phyloP scores from a whole-genome alignment of 2,888 invertebrate species.

The Noctua fimbriata region DNA sequence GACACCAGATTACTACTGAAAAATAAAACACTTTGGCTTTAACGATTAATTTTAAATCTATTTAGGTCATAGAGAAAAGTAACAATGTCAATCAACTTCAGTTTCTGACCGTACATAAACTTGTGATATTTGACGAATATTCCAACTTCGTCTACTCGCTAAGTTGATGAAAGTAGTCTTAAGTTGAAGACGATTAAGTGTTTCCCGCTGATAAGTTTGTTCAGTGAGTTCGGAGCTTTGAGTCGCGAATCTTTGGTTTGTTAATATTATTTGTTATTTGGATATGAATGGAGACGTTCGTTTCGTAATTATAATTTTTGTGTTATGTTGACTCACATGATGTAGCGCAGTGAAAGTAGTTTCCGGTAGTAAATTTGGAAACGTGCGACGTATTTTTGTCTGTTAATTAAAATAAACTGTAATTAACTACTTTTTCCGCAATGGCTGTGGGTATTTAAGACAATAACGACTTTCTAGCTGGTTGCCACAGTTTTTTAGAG shows the following conservation, averaged over 20 bases:
- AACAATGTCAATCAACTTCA: not conserved
- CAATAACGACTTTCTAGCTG: not conserved
- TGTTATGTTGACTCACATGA: not conserved
- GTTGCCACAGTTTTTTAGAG: not conserved
- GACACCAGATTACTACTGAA: not conserved
- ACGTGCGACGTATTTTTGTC: not conserved
- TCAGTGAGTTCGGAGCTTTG: conserved; percentile 44
- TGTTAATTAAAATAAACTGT: not conserved
- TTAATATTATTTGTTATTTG: conserved; percentile 22
- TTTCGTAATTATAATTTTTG: not conserved
- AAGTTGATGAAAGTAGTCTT: conserved; percentile 63
- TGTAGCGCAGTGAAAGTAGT: not conserved
- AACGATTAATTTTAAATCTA: not conserved
- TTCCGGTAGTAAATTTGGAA: not conserved
- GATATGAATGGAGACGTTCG: not conserved
- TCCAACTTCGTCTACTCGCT: conserved; percentile 42
- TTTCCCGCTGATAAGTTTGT: conserved; percentile 62
- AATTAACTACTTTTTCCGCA: not conserved
- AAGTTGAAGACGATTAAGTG: conserved; percentile 64
- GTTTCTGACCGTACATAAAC: conserved; percentile 36
- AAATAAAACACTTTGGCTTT: too few relatives aligned
- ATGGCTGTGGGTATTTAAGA: not conserved
- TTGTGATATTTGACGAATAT: conserved; percentile 56
- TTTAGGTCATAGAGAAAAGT: not conserved
- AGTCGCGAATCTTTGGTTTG: conserved; percentile 35